Percentiles rank a stretch among this genome's conserved stretches.
Conservation (phyloP, 2,888 invertebrate genomes). For the Ctena decussata region DNA sequence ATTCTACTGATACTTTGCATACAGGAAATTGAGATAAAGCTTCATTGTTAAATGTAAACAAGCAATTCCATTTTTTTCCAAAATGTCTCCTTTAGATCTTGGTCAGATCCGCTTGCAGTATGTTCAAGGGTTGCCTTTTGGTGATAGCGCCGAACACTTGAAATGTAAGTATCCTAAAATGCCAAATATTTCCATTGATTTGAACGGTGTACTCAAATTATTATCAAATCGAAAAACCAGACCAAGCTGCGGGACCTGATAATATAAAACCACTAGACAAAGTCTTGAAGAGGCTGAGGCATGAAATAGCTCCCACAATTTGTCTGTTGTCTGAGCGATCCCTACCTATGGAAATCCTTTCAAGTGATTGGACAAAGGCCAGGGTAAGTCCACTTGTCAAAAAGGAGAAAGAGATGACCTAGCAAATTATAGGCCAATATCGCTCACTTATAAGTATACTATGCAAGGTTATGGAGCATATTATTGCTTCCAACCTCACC, state of each 20-base stretch:
- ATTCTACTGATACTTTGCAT: not conserved
- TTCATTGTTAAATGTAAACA: not conserved
- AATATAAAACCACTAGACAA: not conserved
- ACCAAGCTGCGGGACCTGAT: not conserved
- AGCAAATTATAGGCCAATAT: slow-evolving; percentile 12
- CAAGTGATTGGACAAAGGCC: slow-evolving; percentile 3
- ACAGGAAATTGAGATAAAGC: not conserved
- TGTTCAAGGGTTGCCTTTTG: not conserved
- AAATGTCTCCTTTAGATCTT: not conserved
- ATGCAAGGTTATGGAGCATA: slow-evolving; percentile 31
- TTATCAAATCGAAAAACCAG: not conserved
- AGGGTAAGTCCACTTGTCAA: not conserved
- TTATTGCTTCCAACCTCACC: slow-evolving; percentile 23
- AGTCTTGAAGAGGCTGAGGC: not conserved
- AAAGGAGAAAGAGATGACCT: not conserved
- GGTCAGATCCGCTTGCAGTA: not conserved
- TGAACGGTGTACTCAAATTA: not conserved
- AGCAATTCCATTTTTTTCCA: not conserved
- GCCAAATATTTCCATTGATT: not conserved
- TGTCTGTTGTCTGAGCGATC: not conserved
- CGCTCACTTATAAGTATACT: slow-evolving; percentile 32
- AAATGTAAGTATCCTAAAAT: not conserved
- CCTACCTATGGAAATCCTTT: not conserved
- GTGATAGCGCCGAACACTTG: not conserved
- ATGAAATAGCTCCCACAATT: not conserved